These are phyloP conservation scores for Calameuta idolon DNA, from an alignment of 2,888 invertebrate genomes.

Conservation along the genomic window DNA sequence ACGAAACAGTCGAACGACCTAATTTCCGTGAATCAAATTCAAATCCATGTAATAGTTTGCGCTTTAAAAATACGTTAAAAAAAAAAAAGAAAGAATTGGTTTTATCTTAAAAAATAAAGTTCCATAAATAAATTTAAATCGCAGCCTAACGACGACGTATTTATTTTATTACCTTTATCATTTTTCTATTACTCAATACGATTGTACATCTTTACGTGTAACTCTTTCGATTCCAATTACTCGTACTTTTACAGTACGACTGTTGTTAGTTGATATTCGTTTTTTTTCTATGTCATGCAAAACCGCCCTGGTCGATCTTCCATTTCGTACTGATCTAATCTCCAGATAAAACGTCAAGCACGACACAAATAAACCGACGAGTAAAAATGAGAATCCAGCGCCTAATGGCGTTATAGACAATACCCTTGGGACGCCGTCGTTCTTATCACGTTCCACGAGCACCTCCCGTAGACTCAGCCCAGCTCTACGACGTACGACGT, in stretches of 20 bases:
- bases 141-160: neutral
- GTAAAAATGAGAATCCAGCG: constrained; percentile 50
- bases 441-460: constrained; percentile 41
- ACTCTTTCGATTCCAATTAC: no score
- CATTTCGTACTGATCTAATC: constrained; percentile 26
- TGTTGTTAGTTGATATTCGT: neutral
- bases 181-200: neutral
- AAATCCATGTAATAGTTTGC: no score
- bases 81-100: no score
- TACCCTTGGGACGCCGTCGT: constrained; percentile 35
- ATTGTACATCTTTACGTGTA: no score
- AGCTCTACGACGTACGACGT: constrained; percentile 51
- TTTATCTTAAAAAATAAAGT: no score
- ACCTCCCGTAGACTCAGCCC: constrained; percentile 47
- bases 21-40: no score
- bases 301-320: neutral
- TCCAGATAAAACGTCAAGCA: constrained; percentile 49
- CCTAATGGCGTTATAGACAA: constrained; percentile 53
- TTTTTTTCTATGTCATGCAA: neutral
- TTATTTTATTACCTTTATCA: neutral
- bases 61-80: no score
- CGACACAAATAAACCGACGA: constrained; percentile 45
- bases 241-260: neutral
- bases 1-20: no score
- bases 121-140: no score